phyloP scores from a whole-genome alignment of 53 echinoderm and acorn worm genomes.

The Holothuria scabra region DNA sequence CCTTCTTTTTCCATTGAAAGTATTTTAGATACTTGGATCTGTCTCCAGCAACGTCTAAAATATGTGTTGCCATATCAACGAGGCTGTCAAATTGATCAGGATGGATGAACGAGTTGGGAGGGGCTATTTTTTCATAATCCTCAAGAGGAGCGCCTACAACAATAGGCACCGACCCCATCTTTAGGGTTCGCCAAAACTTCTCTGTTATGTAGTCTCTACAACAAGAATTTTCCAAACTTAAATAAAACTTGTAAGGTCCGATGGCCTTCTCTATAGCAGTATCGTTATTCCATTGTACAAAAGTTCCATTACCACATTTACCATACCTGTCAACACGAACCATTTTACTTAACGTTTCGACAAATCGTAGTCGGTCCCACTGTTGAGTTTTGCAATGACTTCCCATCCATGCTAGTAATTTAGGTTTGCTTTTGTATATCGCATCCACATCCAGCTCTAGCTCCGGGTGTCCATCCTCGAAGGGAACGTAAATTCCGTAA shows the following conservation, averaged over 20 bases:
- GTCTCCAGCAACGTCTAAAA: constrained; percentile 3
- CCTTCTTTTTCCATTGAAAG: constrained; percentile 32
- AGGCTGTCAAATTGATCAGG: constrained; percentile 30
- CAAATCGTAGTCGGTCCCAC: constrained; percentile 11
- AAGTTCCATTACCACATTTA: neutral
- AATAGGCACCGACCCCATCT: constrained; percentile 12
- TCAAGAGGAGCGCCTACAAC: constrained; percentile 24
- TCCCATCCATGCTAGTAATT: constrained; percentile 16
- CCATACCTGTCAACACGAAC: neutral
- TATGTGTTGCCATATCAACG: constrained; percentile 18
- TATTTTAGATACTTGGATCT: neutral
- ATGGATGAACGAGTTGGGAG: constrained; percentile 38
- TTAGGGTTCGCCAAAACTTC: constrained; percentile 29
- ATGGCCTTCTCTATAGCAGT: neutral
- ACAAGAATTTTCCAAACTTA: constrained; percentile 39
- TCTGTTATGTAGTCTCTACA: constrained; percentile 26
- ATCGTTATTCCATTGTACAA: constrained; percentile 14
- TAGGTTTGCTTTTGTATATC: neutral
- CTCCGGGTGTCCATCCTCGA: neutral
- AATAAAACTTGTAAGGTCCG: constrained; percentile 16
- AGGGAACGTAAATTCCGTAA: constrained; percentile 21
- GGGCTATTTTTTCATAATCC: constrained; percentile 27
- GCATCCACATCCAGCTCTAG: neutral
- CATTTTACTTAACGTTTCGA: neutral
- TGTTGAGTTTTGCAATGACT: constrained; percentile 23